A percentile compares a stretch with the other conserved stretches of the same genome.
Conservation (phyloP, 1,140 invertebrate genomes). For the Diachasmimorpha longicaudata region DNA sequence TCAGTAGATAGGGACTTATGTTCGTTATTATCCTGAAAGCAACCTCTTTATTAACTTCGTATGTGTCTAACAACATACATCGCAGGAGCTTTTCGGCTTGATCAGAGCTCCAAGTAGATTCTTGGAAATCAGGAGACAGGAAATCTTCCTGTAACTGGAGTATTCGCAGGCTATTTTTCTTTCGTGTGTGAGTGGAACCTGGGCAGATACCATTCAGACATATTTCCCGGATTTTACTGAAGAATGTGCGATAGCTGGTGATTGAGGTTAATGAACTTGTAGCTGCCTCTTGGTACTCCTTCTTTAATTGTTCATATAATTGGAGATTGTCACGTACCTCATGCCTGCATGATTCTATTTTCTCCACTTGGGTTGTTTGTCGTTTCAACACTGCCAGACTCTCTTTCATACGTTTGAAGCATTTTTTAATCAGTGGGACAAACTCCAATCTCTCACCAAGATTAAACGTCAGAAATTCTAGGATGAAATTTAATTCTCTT, state of each 20-base stretch:
- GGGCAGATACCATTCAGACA: slow-evolving; percentile 68
- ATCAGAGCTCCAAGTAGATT: slow-evolving; percentile 39
- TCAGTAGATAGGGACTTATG: slow-evolving; percentile 36
- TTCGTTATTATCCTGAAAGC: slow-evolving; percentile 58
- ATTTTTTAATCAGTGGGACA: slow-evolving; percentile 69
- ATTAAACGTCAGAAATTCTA: slow-evolving; percentile 74
- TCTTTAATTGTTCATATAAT: slow-evolving; percentile 30
- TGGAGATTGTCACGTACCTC: slow-evolving; percentile 33
- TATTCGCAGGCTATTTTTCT: slow-evolving; percentile 69
- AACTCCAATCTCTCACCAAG: slow-evolving; percentile 72
- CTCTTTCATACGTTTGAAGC: slow-evolving; percentile 49
- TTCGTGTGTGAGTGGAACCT: slow-evolving; percentile 75
- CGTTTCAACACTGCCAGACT: slow-evolving; percentile 44
- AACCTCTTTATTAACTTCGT: slow-evolving; percentile 78
- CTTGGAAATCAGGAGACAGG: slow-evolving; percentile 32
- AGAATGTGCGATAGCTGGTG: slow-evolving; percentile 54
- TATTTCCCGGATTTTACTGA: slow-evolving; percentile 61
- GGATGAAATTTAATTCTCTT: slow-evolving; percentile 72
- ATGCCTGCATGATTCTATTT: slow-evolving; percentile 32
- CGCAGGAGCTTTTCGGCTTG: slow-evolving; percentile 63
- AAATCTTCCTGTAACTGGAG: slow-evolving; percentile 47
- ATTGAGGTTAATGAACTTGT: slow-evolving; percentile 24
- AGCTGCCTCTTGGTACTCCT: background rate
- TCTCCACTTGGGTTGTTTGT: slow-evolving; percentile 37
- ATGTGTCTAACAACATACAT: slow-evolving; percentile 74